Conservation (phyloP, 2,113 vertebrate genomes). For the Sapajus apella region DNA sequence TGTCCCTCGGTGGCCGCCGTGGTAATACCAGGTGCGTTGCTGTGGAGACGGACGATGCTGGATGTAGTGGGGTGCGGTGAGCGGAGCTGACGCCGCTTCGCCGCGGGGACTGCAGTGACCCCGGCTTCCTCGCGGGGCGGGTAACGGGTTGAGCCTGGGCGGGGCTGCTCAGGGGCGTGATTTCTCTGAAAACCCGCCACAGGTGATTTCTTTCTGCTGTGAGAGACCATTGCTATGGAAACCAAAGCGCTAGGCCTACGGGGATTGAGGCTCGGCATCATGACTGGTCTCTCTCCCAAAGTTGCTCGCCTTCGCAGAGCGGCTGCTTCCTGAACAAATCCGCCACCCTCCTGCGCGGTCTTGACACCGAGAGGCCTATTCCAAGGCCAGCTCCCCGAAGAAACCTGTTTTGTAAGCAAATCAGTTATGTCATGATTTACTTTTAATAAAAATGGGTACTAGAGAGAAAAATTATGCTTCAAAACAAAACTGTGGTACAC, state of each 20-base stretch:
- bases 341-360: not conserved
- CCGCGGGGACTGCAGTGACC: not conserved
- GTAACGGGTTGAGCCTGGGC: not conserved
- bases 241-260: not conserved
- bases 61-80: not conserved
- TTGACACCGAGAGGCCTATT: not conserved
- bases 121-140: not conserved
- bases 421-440: no score
- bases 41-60: not conserved
- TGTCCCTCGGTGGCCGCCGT: slow-evolving; percentile 35
- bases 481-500: no score
- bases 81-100: not conserved
- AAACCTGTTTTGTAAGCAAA: not conserved
- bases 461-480: no score
- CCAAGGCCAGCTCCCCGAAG: not conserved
- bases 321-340: not conserved
- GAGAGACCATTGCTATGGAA: not conserved
- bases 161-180: not conserved
- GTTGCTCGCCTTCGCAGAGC: not conserved
- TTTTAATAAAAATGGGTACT: no score
- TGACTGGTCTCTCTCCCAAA: not conserved
- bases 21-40: not conserved
- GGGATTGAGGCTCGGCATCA: not conserved
- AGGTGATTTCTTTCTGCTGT: not conserved
- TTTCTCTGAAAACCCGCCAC: not conserved